A percentile compares a stretch with the other conserved stretches of the same genome.
Conservation (phyloP, 2,113 vertebrate genomes). For the Chelonoidis abingdonii region DNA sequence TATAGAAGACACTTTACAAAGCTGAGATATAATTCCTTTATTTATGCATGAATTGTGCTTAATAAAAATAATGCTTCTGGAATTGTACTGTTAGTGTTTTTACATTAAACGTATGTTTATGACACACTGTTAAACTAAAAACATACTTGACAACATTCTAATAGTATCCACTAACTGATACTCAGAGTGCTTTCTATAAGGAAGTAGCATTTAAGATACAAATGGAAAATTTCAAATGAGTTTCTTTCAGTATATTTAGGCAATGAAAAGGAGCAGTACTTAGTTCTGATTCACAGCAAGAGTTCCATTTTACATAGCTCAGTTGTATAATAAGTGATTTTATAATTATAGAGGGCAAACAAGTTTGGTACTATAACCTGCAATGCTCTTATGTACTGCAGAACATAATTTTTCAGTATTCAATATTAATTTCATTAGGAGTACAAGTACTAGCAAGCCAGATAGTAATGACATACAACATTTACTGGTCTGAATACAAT, state of each 20-base stretch:
- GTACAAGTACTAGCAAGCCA: background rate
- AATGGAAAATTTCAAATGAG: conserved; percentile 26
- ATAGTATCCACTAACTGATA: conserved; percentile 30
- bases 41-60: background rate
- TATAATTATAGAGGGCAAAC: background rate
- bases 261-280: conserved; percentile 33
- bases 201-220: conserved; percentile 30
- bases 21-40: background rate
- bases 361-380: background rate
- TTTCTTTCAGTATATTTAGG: conserved; percentile 44
- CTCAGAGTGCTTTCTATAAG: conserved; percentile 29
- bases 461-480: background rate
- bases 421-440: background rate
- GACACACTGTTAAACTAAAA: background rate
- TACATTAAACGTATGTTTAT: conserved; percentile 16
- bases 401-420: background rate
- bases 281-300: conserved; percentile 27
- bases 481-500: background rate
- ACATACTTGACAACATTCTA: conserved; percentile 21
- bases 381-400: background rate
- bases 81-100: background rate
- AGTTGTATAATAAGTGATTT: conserved; percentile 12
- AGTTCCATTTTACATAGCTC: conserved; percentile 29
- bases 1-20: background rate
- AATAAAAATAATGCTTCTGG: background rate